Base-by-base conservation (phyloP, 2,797 vertebrate genomes). In the Ptychobarbus kaznakovi region DNA sequence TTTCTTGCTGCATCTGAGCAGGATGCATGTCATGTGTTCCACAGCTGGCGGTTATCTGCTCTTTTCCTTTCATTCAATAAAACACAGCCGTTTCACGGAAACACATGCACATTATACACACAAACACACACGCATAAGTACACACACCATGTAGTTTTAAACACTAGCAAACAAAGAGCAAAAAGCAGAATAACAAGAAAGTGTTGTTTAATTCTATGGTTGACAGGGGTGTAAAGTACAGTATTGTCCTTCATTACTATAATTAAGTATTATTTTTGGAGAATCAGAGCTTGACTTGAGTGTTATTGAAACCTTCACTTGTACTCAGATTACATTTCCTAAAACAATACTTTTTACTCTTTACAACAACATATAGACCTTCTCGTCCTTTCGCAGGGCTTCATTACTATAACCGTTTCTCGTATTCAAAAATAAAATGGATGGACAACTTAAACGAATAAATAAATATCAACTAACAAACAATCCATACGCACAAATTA, bases 11-110 rank as follows among this genome's bases (percentile, higher is more conserved):
- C 44, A 82, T 90, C 38, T 87, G 81, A 63, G 51, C 86, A 84
- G 86, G 89, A 87, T 74, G 69, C 40, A 15, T 44, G 63, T 56
- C 86, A 83, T 86, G 69, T 86, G 82, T 86, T 87, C 46, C 40
- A 79, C 85, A 89, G 69, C 79, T 80, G 80, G 83, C 16, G 38
- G 25, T 74, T 86, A 74, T 66, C 78, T 78, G 69, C 16, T 42
- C 22, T 87, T 88, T 61, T 61, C 58, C 58, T n/a, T n/a, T 61
- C 25, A 83, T 42, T 80, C 83, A 79, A 87, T 51, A 85, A 65
- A 53, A 77, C 63, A 46, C 49, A 53, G 79, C 49, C 25, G 10
- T 53, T 3, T 58, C 53, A 69, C 11, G 49, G 46, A 86, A 68
- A 86, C 76, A 61, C 78, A 84, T 83, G 70, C 44, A 56, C 44